Base-by-base conservation (phyloP, 1,140 invertebrate genomes). In the Centruroides sculpturatus region DNA sequence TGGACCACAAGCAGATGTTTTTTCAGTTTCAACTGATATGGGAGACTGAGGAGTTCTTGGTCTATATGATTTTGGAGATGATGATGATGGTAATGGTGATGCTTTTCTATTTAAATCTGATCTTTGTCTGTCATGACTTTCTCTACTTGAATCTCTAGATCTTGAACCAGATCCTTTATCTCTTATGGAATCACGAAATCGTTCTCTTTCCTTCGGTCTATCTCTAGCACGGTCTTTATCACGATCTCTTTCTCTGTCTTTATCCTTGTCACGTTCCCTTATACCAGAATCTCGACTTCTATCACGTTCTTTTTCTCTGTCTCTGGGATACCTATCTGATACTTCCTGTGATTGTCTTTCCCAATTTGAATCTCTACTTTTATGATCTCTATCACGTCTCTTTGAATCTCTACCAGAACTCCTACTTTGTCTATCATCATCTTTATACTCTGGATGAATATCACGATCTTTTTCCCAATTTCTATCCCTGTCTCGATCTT, bases 151-250 rank as follows among this genome's bases (percentile, higher is more conserved):
- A 13, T 60, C 50, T 23, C 59, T 53, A 46, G 59, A 54, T 34
- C 59, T 3, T 12, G 10, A 13, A 35, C 71, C 66, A 36, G 70
- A 65, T 6, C 41, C 3, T 41, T 41, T 41, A 6, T 12, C 71
- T 64, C 5, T 73, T 59, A 56, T 66, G 72, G 60, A 77, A 73
- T 13, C 71, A 70, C 56, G 76, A 66, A 13, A 51, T 56, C 75
- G 69, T 41, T 41, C 41, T 41, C 41, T 41, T 41, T 41, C 41
- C 8, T 41, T 41, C 0, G 41, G 41, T 64, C 75, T 69, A n/a
- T 71, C 67, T 51, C 69, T 66, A 46, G 69, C 67, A 61, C 63
- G 35, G 74, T 69, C 65, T 74, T 78, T 59, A 72, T 72, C 61
- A 72, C 78, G 61, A 70, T 69, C 5, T 71, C 10, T 71, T 70